Evolutionary conservation across 2,113 vertebrate species (phyloP), one percentile per base, ranked within the genome.

Genomic region (Chauna torquata): DNA sequence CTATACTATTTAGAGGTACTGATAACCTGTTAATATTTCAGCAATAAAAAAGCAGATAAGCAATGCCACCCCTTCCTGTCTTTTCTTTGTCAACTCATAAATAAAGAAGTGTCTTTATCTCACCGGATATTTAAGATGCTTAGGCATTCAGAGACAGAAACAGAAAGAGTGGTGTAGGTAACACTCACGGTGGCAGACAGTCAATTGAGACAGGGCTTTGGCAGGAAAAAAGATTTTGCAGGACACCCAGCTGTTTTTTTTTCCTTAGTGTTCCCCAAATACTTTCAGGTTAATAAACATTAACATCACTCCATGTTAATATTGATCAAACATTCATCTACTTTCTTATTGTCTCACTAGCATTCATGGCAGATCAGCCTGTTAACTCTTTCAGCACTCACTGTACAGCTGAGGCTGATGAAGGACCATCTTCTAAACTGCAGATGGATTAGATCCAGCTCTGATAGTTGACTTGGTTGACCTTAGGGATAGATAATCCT

Each of bases 11-110:
- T 92, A 87, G 89, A 94, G 80, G 55, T 94, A 70, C 80, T 65
- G 96, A 95, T 96, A 96, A 93, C 89, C 91, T 83, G 57, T 68
- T 96, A 95, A 95, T 93, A 86, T 80, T 95, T 86, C 70, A 82
- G 64, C 58, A 87, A 65, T 80, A 95, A 88, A 94, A 96, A 87
- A 88, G 27, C 84, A 88, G 95, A 94, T 86, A 95, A 96, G 82
- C 83, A 88, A 55, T 36, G 66, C 44, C 70, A 88, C 71, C n/a
- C 40, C 64, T 65, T 95, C 58, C 77, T 61, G 74, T 70, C 70
- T 94, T 96, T 74, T 80, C 86, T 94, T 93, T 94, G 59, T 86
- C 89, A 70, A 62, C 95, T 81, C 12, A 2, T 89, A 96, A 93
- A 81, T 83, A 92, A 92, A 88, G 68, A 90, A 74, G 27, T 64